A percentile compares a stretch with the other conserved stretches of the same genome.
Conservation (phyloP, 1,140 invertebrate species). For the Homarus americanus region DNA sequence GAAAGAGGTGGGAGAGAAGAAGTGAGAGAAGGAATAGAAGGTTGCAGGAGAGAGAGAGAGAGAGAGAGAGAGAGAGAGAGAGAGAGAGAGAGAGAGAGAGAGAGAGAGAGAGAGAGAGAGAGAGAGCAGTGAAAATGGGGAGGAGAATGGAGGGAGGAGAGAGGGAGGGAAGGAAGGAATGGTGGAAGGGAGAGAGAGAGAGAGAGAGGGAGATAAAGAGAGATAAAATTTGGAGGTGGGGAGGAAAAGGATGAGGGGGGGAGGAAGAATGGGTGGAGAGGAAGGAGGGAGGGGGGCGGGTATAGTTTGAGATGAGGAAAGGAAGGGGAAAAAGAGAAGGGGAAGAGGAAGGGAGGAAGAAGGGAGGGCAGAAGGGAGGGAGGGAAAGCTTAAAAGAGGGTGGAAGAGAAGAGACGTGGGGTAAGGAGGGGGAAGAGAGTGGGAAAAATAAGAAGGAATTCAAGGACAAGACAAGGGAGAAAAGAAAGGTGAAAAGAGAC, state of each 20-base stretch:
- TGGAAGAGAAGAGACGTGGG: no score
- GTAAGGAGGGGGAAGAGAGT: no score
- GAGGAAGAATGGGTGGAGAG: neutral
- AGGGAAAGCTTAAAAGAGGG: no score
- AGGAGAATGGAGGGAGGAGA: neutral
- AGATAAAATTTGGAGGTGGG: neutral
- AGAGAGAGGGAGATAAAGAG: neutral
- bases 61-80: neutral
- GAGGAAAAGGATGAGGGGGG: neutral
- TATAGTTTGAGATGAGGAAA: no score
- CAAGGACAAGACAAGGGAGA: no score
- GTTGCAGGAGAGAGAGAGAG: neutral
- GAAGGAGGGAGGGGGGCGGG: no score
- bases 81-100: constrained; percentile 1
- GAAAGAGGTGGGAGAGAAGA: neutral
- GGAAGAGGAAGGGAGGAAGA: neutral
- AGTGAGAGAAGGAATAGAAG: neutral
- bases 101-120: neutral
- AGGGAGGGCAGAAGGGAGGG: no score
- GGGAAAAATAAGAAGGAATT: no score
- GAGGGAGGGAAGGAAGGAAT: neutral
- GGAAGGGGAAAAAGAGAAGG: neutral
- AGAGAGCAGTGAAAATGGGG: neutral
- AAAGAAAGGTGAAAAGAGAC: neutral
- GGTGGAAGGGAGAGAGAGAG: neutral